These are phyloP conservation scores for Andrena bucephala DNA, from an alignment of 2,888 invertebrate species.

Conservation along the genomic window DNA sequence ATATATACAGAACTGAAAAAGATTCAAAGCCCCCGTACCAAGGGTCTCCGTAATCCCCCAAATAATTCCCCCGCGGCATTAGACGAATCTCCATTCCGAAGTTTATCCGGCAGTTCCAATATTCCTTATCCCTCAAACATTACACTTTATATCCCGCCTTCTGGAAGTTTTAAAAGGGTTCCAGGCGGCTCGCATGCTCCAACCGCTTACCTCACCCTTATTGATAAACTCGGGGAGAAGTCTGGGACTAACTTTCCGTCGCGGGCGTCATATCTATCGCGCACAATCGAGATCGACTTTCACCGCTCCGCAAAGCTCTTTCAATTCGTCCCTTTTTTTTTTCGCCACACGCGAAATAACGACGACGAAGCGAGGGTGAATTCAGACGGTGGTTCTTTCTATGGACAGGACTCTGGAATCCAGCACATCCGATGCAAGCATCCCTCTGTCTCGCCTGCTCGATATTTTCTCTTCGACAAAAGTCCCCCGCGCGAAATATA, in stretches of 20 bases:
- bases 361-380: not conserved
- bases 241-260: slow-evolving; percentile 38
- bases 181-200: slow-evolving; percentile 24
- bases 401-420: not conserved
- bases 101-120: slow-evolving; percentile 47
- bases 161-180: slow-evolving; percentile 62
- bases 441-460: not conserved
- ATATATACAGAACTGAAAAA: not conserved
- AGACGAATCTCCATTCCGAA: slow-evolving; percentile 33
- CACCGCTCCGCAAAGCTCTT: not conserved
- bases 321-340: not conserved
- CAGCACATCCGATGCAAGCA: not conserved
- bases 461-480: not conserved
- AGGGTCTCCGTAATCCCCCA: slow-evolving; percentile 3
- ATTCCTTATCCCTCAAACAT: slow-evolving; percentile 47
- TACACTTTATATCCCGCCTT: slow-evolving; percentile 35
- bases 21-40: not conserved
- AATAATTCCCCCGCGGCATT: slow-evolving; percentile 13
- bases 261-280: slow-evolving; percentile 24
- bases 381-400: not conserved
- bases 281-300: slow-evolving; percentile 21
- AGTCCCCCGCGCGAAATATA: not conserved
- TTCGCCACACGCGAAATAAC: not conserved
- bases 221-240: slow-evolving; percentile 58
- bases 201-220: slow-evolving; percentile 43